Base-by-base conservation (phyloP, 2,888 invertebrate species). In the Meloe dianella region DNA sequence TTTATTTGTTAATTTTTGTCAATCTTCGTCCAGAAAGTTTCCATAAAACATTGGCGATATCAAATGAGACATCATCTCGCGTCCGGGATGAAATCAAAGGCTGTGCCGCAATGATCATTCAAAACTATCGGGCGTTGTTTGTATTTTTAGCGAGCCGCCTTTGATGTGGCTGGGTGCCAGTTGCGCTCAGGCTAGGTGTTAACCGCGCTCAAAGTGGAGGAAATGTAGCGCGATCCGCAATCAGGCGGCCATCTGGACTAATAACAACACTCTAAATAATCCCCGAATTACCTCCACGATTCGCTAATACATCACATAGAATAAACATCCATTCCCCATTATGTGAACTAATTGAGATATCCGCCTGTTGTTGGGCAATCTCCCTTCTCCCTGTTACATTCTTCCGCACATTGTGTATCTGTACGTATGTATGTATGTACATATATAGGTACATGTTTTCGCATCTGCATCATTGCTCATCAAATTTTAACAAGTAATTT, bases 171-270 rank as follows among this genome's bases (percentile, higher is more conserved):
- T 75, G 73, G 79, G 77, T 74, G 75, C 78, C 81, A 81, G 81
- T 82, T 81, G 81, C 80, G 77, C 77, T 78, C 81, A 78, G 78
- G 74, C 78, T 79, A 82, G 81, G 82, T 82, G 82, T 78, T 82
- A 81, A 81, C 78, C 79, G 77, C 77, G 71, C 76, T 76, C 81
- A 81, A 81, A 81, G 81, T 80, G 79, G 79, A 81, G 81, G 81
- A 81, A 81, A 81, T 81, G 81, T 81, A 78, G 78, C 78, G 79
- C 69, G 71, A 71, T 73, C 75, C 70, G 73, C 71, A 67, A 70
- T 65, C 68, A 67, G 66, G 61, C 71, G 62, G 57, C 69, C 72
- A 72, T 72, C 72, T 72, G 72, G 72, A 71, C 67, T 66, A 67
- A n/a, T n/a, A n/a, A 54, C 30, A 65, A 67, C 66, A 66, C 60